Evolutionary conservation across 2,797 vertebrate genomes (phyloP), one percentile per base, ranked within the genome.

Genomic region (Macrochelys suwanniensis): DNA sequence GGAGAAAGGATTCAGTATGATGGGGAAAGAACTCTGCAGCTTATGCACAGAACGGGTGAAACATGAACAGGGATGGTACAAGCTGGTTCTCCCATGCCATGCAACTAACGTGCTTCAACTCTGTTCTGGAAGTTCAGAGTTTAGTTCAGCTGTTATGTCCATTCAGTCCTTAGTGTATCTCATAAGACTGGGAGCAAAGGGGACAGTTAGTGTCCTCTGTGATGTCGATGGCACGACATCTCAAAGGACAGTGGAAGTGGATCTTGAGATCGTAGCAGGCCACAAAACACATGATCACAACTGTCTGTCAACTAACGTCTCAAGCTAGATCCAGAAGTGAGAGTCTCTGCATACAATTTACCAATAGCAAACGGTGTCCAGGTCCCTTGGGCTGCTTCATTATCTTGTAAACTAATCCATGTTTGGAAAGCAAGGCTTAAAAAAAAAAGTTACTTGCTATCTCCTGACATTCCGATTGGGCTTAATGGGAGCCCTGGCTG

Each of bases 401-500:
- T 26, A 23, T 23, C 71, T 74, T 49, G 74, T 16, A 76, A 47
- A 31, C 23, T 28, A 49, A 76, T 76, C 23, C 45, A 28, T 26
- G 42, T 47, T 47, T 47, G 71, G 25, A 47, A 76, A 76, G 45
- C 6, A 28, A 47, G 42, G 25, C 11, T 47, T 45, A 49, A 76
- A 76, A 59, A 59, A 57, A 47, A 47, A 8, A 45, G 42, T 49
- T 47, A 76, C 45, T 26, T 8, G 74, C 25, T 42, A 45, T 53
- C 5, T 9, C 3, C 25, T 16, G 26, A 88, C 51, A 80, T 93
- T 95, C 85, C 89, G 82, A 84, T 71, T 50, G 45, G 78, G 78
- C 74, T 96, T 80, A 80, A 28, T 9, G n/a, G 77, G 87, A 96
- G 65, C 82, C 88, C 82, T 47, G 33, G 25, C 90, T 95, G 71